phyloP scores from a whole-genome alignment of 2,113 vertebrate genomes.

The Ibidorhyncha struthersii region DNA sequence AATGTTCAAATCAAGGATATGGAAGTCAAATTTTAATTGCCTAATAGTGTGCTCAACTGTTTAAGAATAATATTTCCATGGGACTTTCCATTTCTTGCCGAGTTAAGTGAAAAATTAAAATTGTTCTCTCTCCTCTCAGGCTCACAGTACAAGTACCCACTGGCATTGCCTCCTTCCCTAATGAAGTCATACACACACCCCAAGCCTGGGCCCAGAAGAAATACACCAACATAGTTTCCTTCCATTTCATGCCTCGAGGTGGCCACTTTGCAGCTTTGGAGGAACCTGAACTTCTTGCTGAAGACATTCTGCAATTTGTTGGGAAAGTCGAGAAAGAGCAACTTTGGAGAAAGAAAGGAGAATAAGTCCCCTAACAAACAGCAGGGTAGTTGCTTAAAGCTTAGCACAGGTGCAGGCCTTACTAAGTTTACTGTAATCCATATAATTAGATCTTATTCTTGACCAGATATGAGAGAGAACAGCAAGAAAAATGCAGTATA shows the following conservation, averaged over 20 bases:
- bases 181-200: constrained; percentile 59
- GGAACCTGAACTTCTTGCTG: constrained; percentile 76
- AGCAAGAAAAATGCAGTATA: background rate
- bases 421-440: background rate
- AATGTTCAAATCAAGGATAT: background rate
- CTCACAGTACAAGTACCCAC: constrained; percentile 74
- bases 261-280: constrained; percentile 79
- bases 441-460: background rate
- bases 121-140: constrained; percentile 45
- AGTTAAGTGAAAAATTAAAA: background rate
- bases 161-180: constrained; percentile 75
- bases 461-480: background rate
- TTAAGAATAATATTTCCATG: background rate
- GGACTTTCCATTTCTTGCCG: background rate
- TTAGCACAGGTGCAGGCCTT: background rate
- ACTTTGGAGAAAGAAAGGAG: background rate
- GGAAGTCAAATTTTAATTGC: background rate
- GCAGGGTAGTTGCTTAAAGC: background rate
- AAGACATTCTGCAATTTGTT: constrained; percentile 76
- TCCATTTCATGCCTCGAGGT: constrained; percentile 73
- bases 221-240: constrained; percentile 73
- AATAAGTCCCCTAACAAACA: background rate
- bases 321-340: constrained; percentile 58
- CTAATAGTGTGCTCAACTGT: background rate
- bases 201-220: constrained; percentile 69